These are phyloP conservation scores for Tinea pellionella DNA, from an alignment of 2,888 invertebrate genomes.

Conservation along the genomic window DNA sequence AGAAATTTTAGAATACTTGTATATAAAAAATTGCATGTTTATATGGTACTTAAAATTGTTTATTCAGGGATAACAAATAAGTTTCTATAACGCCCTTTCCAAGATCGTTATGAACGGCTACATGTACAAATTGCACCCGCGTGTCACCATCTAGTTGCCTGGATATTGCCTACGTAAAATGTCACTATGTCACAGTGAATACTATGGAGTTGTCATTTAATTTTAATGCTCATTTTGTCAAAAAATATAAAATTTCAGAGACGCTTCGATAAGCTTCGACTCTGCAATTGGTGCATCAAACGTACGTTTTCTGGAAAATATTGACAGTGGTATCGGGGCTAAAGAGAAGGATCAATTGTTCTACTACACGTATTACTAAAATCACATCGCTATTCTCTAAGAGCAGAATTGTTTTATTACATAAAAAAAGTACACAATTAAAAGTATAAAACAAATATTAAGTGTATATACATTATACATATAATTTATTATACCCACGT, in stretches of 20 bases:
- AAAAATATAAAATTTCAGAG: no score
- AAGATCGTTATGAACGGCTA: neutral
- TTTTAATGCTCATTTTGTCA: neutral
- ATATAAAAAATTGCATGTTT: neutral
- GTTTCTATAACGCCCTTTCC: neutral
- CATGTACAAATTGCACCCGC: conserved; percentile 11
- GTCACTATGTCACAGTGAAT: neutral
- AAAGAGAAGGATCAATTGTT: no score
- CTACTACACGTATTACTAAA: no score
- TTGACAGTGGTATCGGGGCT: no score
- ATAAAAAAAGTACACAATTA: neutral
- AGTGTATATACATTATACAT: no score
- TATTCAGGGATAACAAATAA: neutral
- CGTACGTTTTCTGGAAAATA: no score
- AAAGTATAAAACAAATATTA: no score
- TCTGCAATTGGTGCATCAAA: no score
- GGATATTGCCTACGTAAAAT: conserved; percentile 7
- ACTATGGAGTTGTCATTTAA: neutral
- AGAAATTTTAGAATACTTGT: no score
- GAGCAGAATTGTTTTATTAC: no score
- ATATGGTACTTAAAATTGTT: neutral
- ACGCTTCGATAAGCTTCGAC: no score
- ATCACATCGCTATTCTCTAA: no score
- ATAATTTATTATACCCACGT: neutral
- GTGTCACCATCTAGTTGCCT: neutral